Conservation (phyloP, 2,888 invertebrate species). For the Pimpla rufipes region DNA sequence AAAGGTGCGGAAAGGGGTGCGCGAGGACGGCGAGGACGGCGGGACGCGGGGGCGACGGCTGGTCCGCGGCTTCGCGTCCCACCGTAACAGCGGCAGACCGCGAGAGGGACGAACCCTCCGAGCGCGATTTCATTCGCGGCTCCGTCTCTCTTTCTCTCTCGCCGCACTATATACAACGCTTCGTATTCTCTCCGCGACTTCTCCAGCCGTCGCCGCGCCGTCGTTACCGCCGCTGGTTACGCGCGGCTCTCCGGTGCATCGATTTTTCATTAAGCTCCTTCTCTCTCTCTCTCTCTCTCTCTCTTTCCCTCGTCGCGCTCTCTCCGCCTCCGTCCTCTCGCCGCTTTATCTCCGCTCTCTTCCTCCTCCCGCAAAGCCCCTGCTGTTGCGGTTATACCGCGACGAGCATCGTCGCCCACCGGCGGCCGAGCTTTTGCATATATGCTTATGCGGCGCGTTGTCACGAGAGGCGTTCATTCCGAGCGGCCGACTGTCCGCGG, state of each 20-base stretch:
- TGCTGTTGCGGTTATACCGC: constrained; percentile 63
- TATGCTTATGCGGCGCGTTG: constrained; percentile 56
- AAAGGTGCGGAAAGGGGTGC: constrained; percentile 12
- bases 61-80: constrained; percentile 54
- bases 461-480: constrained; percentile 49
- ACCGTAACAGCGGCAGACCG: constrained; percentile 49
- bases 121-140: constrained; percentile 61
- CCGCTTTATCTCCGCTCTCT: constrained; percentile 47
- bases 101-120: constrained; percentile 41
- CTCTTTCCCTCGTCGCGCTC: constrained; percentile 3
- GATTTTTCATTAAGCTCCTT: constrained; percentile 79
- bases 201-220: constrained; percentile 54
- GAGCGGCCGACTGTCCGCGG: constrained; percentile 32
- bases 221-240: constrained; percentile 44
- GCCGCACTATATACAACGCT: constrained; percentile 18
- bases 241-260: constrained; percentile 70
- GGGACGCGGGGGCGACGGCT: neutral
- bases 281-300: constrained; percentile 33
- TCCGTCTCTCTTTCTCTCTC: constrained; percentile 2
- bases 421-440: constrained; percentile 56
- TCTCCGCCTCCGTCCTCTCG: constrained; percentile 64
- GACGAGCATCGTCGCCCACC: constrained; percentile 52
- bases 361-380: constrained; percentile 44
- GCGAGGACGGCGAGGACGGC: neutral
- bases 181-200: constrained; percentile 60